Percentiles rank a stretch among this genome's conserved stretches.
Conservation (phyloP, 2,113 vertebrate species). For the Dinomys branickii region DNA sequence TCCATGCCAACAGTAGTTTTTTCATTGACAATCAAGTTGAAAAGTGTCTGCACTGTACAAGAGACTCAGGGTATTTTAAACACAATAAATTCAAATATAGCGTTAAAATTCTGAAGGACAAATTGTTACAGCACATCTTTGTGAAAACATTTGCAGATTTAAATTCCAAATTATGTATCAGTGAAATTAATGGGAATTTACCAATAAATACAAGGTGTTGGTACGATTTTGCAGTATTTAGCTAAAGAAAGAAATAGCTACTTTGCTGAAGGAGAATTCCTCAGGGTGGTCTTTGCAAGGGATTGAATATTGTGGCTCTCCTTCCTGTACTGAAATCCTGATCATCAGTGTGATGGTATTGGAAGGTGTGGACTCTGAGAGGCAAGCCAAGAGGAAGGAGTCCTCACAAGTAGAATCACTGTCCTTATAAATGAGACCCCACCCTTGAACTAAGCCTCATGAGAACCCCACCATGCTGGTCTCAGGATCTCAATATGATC, state of each 20-base stretch:
- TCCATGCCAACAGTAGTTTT: neutral
- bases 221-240: slow-evolving; percentile 1
- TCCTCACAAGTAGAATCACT: neutral
- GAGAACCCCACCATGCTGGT: neutral
- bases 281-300: neutral
- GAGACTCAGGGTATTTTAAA: neutral
- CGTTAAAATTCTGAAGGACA: slow-evolving; percentile 28
- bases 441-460: neutral
- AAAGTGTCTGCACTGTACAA: slow-evolving; percentile 14
- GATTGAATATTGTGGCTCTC: neutral
- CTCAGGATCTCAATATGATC: neutral
- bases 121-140: neutral
- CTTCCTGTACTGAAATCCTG: neutral
- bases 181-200: neutral
- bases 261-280: neutral
- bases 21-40: neutral
- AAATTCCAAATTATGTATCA: slow-evolving; percentile 15
- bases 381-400: neutral
- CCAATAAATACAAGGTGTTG: neutral
- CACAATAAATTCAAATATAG: neutral
- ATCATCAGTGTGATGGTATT: neutral
- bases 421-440: neutral
- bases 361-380: neutral
- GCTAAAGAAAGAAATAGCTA: neutral
- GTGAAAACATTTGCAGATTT: slow-evolving; percentile 34